A percentile compares a stretch with the other conserved stretches of the same genome.
Evolutionary conservation across 2,113 vertebrate species (phyloP).

Genomic region (Thermophis baileyi): DNA sequence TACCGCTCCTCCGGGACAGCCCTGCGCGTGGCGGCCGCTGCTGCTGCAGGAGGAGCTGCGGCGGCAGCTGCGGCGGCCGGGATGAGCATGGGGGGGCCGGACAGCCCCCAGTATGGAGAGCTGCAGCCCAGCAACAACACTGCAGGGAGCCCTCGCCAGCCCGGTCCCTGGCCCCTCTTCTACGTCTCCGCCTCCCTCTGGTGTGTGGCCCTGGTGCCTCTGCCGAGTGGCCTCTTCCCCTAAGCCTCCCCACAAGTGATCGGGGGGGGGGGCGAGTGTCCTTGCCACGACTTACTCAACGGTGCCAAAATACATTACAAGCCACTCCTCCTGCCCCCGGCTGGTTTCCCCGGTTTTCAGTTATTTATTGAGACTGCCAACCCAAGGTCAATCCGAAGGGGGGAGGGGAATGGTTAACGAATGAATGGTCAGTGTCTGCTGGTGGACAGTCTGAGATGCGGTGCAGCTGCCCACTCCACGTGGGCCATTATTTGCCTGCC

Average conservation of each 20-base stretch:
- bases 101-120: slow-evolving; percentile 56
- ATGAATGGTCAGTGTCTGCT: background rate
- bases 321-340: background rate
- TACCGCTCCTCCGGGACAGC: slow-evolving; percentile 49
- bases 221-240: background rate
- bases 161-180: background rate
- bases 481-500: background rate
- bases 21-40: slow-evolving; percentile 68
- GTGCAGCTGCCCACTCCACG: background rate
- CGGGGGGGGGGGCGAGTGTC: no score
- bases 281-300: background rate
- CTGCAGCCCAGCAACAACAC: slow-evolving; percentile 67
- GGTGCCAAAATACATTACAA: background rate
- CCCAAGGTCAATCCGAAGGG: background rate
- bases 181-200: background rate
- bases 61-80: slow-evolving; percentile 72
- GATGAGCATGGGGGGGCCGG: slow-evolving; percentile 54
- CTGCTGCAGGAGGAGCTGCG: slow-evolving; percentile 70
- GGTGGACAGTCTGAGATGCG: no score
- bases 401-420: no score
- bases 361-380: background rate
- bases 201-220: background rate
- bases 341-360: background rate
- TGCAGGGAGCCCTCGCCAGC: slow-evolving; percentile 61
- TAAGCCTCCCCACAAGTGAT: background rate